Evolutionary conservation across 1,140 invertebrate species (phyloP).

Genomic region (Drosophila repletoides): DNA sequence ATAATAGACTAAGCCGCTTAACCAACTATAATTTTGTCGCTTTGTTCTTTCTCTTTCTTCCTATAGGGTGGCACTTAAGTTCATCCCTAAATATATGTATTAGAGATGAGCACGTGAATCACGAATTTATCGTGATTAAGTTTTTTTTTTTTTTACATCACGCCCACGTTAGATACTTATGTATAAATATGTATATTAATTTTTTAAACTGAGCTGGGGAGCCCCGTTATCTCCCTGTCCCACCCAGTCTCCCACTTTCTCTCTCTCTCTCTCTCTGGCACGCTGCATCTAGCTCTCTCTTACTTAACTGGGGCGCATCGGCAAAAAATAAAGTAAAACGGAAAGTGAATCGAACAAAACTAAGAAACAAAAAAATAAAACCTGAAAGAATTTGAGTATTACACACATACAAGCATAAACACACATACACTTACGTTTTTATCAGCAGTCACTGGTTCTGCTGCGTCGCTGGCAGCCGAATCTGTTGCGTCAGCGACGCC

Average conservation of each 20-base stretch:
- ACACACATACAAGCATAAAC: slow-evolving; percentile 5
- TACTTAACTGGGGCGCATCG: slow-evolving; percentile 4
- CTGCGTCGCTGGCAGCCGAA: slow-evolving; percentile 23
- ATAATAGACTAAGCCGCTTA: too few species aligned
- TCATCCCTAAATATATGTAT: too few species aligned
- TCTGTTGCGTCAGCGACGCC: slow-evolving; percentile 67
- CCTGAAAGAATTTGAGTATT: slow-evolving; percentile 26
- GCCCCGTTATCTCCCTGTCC: background rate
- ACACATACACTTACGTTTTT: slow-evolving; percentile 66
- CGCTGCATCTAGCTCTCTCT: background rate
- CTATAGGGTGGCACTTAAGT: too few species aligned
- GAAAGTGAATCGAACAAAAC: slow-evolving; percentile 14
- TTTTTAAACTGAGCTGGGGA: too few species aligned
- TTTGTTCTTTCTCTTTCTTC: too few species aligned
- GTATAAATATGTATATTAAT: too few species aligned
- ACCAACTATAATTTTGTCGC: too few species aligned
- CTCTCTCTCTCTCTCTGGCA: background rate
- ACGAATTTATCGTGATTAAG: too few species aligned
- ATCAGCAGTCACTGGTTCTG: slow-evolving; percentile 53
- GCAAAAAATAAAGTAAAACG: background rate
- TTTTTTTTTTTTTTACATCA: too few species aligned
- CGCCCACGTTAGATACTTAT: too few species aligned
- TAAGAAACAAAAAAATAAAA: too few species aligned
- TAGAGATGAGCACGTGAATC: too few species aligned
- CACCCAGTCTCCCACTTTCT: background rate